Base-by-base conservation (phyloP, 2,113 vertebrate genomes). In the Pipa parva region DNA sequence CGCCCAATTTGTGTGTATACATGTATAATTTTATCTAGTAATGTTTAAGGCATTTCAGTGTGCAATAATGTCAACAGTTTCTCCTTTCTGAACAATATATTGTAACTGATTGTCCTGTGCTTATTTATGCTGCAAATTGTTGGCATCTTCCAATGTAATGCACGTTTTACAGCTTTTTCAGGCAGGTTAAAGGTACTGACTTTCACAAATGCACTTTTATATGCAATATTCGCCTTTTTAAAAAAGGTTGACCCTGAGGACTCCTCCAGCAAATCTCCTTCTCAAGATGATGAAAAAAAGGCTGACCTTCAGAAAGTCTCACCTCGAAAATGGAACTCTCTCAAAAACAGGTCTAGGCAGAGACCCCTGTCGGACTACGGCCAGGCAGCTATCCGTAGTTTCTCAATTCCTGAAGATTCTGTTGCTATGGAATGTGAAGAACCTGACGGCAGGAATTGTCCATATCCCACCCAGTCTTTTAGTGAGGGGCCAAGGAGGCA, bases 351-450 rank as follows among this genome's bases (percentile, higher is more conserved):
- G 65, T 74, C 83, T 0, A 83, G 86, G 55, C 94, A 94, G 20
- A 89, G 94, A 37, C 97, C 97, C 1, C 84, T 95, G 51, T 99
- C 97, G 4, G 94, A 97, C 82, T 98, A 95, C 3, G 91, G 90
- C 26, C 95, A 96, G 70, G 78, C 92, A 72, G 60, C 76, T 0
- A 73, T 85, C 75, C 88, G 90, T 69, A 94, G 90, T 72, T 82
- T 88, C 63, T 89, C 87, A n/a, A 95, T 97, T 77, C 94, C 93
- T 1, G 93, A 95, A 80, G 92, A 99, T 70, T 81, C 81, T 0
- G 59, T 87, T 18, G 87, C 77, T 3, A 22, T 80, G 59, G 75
- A 77, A 22, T 81, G 81, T 27, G 80, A 75, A 65, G 74, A 72
- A 22, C 29, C 48, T 21, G 76, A 79, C 31, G 13, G 60, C 72